These are phyloP conservation scores for Apeira syringaria DNA, from an alignment of 2,888 invertebrate genomes.

Conservation along the genomic window DNA sequence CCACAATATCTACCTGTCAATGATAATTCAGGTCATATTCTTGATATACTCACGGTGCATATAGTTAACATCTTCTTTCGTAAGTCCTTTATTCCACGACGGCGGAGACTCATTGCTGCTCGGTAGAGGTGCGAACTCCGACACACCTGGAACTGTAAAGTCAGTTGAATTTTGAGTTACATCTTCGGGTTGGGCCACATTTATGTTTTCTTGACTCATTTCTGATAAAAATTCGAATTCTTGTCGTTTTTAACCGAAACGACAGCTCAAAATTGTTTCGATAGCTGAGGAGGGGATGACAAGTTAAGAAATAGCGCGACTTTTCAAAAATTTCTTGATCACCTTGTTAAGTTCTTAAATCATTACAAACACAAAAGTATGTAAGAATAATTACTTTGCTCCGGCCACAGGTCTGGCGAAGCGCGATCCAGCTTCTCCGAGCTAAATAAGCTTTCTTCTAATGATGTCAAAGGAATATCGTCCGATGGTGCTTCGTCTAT, in stretches of 20 bases:
- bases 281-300: constrained; percentile 60
- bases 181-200: constrained; percentile 50
- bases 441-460: constrained; percentile 92
- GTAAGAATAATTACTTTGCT: constrained; percentile 90
- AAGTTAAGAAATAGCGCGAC: constrained; percentile 71
- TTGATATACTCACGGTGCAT: constrained; percentile 89
- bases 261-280: constrained; percentile 40
- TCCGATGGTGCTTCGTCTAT: constrained; percentile 69
- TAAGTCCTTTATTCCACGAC: constrained; percentile 88
- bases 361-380: too few species aligned
- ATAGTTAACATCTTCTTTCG: constrained; percentile 88
- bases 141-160: constrained; percentile 93
- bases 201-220: constrained; percentile 59
- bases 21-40: too few species aligned
- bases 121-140: constrained; percentile 90
- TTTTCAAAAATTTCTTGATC: constrained; percentile 67
- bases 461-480: constrained; percentile 77
- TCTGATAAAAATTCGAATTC: constrained; percentile 60
- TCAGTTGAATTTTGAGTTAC: constrained; percentile 58
- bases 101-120: constrained; percentile 81
- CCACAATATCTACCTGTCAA: too few species aligned
- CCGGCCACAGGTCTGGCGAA: constrained; percentile 98
- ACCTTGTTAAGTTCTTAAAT: too few species aligned
- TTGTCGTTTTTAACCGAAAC: constrained; percentile 69
- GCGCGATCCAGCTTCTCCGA: constrained; percentile 95